Conservation (phyloP, 1,140 invertebrate genomes). For the Brachystomella parvula region DNA sequence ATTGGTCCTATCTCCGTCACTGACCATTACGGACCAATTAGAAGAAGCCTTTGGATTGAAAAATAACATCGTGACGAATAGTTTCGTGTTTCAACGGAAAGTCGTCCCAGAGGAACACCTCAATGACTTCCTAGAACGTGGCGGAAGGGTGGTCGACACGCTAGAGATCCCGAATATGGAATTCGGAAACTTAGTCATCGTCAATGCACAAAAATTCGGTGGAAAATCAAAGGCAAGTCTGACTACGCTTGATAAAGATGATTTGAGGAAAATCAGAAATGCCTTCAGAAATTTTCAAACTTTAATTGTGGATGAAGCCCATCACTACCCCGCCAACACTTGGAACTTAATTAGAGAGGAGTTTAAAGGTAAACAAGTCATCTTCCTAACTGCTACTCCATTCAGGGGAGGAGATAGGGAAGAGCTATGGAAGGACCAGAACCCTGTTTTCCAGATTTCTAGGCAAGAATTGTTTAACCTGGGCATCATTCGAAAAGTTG, state of each 20-base stretch:
- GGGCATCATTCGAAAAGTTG: background rate
- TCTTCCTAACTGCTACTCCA: slow-evolving; percentile 22
- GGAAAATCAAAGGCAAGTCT: background rate
- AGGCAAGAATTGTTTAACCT: background rate
- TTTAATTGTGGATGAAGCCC: slow-evolving; percentile 22
- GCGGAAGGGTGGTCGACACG: background rate
- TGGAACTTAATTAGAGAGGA: slow-evolving; percentile 9
- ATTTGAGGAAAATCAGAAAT: background rate
- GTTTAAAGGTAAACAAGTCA: slow-evolving; percentile 11
- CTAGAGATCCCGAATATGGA: background rate
- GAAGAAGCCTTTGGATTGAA: background rate
- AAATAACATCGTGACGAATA: background rate
- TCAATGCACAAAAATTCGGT: slow-evolving; percentile 25
- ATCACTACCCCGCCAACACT: slow-evolving; percentile 21
- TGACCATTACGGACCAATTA: background rate
- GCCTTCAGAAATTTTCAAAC: slow-evolving; percentile 11
- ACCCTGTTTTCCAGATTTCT: background rate
- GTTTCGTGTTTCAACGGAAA: background rate
- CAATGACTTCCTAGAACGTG: background rate
- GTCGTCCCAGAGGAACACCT: background rate
- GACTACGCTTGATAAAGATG: background rate
- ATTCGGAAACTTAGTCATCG: slow-evolving; percentile 14
- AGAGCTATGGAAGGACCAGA: background rate
- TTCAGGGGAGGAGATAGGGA: background rate
- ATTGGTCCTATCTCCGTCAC: slow-evolving; percentile 13